phyloP scores from a whole-genome alignment of 1,140 invertebrate species.

The Heliconius hewitsoni region DNA sequence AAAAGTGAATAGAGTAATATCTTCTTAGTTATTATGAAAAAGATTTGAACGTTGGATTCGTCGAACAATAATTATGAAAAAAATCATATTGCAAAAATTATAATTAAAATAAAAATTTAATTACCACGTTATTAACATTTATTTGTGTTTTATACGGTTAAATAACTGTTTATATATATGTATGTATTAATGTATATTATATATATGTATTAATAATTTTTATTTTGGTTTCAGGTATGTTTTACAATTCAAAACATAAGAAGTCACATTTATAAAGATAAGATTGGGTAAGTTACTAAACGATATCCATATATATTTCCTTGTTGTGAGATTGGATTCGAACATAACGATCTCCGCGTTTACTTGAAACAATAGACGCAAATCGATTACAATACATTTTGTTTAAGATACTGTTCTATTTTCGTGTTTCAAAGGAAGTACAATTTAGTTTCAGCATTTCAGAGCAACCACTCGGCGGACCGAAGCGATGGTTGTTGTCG shows the following conservation, averaged over 20 bases:
- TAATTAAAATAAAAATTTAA: too few species aligned
- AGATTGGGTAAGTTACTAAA: not conserved
- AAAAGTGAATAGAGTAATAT: too few species aligned
- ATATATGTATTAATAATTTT: not conserved
- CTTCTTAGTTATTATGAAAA: too few species aligned
- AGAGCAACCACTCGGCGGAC: conserved; percentile 19
- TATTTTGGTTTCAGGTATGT: conserved; percentile 1
- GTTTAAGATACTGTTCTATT: conserved; percentile 20
- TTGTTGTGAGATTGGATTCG: too few species aligned
- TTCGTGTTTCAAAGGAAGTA: conserved; percentile 20
- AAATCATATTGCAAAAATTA: too few species aligned
- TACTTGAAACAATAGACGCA: conserved; percentile 1
- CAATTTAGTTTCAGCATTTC: conserved; percentile 23
- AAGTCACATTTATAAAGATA: not conserved
- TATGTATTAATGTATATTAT: not conserved
- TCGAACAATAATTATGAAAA: too few species aligned
- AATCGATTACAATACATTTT: conserved; percentile 7
- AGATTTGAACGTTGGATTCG: too few species aligned
- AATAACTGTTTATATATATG: too few species aligned
- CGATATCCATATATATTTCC: not conserved
- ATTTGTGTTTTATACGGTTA: too few species aligned
- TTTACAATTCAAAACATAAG: not conserved
- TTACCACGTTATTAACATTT: too few species aligned
- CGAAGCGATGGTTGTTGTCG: conserved; percentile 14
- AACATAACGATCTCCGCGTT: not conserved